phyloP scores from a whole-genome alignment of 2,888 invertebrate genomes.

The Zonitis immaculata region DNA sequence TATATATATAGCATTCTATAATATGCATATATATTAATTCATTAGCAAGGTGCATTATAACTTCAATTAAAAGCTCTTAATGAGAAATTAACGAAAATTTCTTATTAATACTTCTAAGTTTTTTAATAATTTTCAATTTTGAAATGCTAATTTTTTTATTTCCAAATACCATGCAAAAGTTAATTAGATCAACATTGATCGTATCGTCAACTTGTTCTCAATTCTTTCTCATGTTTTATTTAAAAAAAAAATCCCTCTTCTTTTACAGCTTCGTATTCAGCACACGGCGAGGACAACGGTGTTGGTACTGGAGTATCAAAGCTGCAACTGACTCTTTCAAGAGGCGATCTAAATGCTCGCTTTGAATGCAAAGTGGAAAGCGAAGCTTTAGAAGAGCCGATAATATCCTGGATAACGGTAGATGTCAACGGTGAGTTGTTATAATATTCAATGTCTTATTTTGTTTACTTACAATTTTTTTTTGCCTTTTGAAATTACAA shows the following conservation, averaged over 20 bases:
- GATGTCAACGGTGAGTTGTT: slow-evolving; percentile 71
- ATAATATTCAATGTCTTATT: too few species aligned
- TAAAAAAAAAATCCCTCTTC: too few species aligned
- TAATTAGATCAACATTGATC: neutral
- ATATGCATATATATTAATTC: slow-evolving; percentile 18
- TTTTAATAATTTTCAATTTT: too few species aligned
- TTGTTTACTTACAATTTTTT: too few species aligned
- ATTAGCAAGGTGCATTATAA: slow-evolving; percentile 2
- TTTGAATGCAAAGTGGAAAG: slow-evolving; percentile 70
- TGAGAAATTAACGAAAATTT: neutral
- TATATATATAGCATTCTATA: slow-evolving; percentile 10
- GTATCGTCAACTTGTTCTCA: neutral
- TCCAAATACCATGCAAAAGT: neutral
- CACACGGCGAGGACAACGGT: slow-evolving; percentile 46
- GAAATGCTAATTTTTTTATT: too few species aligned
- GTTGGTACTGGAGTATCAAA: slow-evolving; percentile 62
- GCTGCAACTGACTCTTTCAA: slow-evolving; percentile 61
- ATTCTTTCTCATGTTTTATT: neutral
- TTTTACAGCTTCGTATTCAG: slow-evolving; percentile 13
- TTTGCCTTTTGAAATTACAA: too few species aligned
- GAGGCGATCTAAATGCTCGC: slow-evolving; percentile 67
- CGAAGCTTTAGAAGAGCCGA: slow-evolving; percentile 60
- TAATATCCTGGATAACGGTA: slow-evolving; percentile 58
- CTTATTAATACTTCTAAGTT: too few species aligned
- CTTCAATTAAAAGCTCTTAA: neutral